Evolutionary conservation across 2,888 invertebrate genomes (phyloP).

Genomic region (Cynaeus angustus): DNA sequence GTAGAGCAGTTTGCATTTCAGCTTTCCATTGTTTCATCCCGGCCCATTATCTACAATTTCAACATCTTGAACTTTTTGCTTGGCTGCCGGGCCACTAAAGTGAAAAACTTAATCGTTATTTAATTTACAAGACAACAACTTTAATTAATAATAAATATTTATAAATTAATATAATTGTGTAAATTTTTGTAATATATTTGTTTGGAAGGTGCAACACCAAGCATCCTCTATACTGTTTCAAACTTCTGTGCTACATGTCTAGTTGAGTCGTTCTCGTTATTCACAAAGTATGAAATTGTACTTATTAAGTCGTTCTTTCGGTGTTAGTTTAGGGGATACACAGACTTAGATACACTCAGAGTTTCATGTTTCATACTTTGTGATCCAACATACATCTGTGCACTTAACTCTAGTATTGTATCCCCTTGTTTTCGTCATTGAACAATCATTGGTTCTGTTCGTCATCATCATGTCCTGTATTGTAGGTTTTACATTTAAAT

Average conservation of each 20-base stretch:
- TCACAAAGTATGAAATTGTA: constrained; percentile 70
- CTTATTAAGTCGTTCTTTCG: constrained; percentile 64
- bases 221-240: constrained; percentile 63
- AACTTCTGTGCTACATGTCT: constrained; percentile 67
- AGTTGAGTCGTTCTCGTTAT: constrained; percentile 62
- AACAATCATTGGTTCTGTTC: constrained; percentile 32
- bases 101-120: constrained; percentile 70
- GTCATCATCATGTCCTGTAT: constrained; percentile 58
- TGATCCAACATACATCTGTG: constrained; percentile 67
- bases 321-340: constrained; percentile 65
- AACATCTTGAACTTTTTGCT: constrained; percentile 70
- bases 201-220: constrained; percentile 59
- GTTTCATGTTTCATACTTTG: constrained; percentile 69
- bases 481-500: constrained; percentile 64
- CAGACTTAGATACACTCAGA: constrained; percentile 58
- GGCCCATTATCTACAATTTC: constrained; percentile 69
- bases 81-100: constrained; percentile 70
- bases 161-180: constrained; percentile 72
- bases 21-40: constrained; percentile 72
- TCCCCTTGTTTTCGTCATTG: constrained; percentile 54
- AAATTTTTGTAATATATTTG: constrained; percentile 73
- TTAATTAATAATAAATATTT: constrained; percentile 65
- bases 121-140: constrained; percentile 61
- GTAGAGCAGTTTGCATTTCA: constrained; percentile 76
- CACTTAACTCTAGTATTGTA: constrained; percentile 64